Evolutionary conservation across 1,140 invertebrate species (phyloP), one percentile per base, ranked within the genome.

Genomic region (Parasteatoda tepidariorum): DNA sequence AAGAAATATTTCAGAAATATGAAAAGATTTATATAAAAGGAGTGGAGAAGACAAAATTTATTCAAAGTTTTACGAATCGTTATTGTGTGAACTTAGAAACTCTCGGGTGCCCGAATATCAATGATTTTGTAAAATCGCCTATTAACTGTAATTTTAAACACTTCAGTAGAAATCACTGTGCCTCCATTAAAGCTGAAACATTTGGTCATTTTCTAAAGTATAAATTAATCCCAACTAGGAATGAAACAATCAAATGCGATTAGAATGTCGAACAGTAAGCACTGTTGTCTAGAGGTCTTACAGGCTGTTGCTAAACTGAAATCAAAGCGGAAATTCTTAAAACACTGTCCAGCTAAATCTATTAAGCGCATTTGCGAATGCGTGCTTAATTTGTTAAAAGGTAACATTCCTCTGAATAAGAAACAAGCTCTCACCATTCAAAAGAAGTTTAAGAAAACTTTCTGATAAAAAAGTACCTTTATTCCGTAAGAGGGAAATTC

Each of bases 361-460:
- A 74, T 57, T 30, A 57, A 57, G 13, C 18, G 15, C 9, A 22
- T 74, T 28, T 74, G 48, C 22, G 54, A 74, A 59, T n/a, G n/a
- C 22, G n/a, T n/a, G n/a, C n/a, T 70, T 38, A 1, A 70, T 48
- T 54, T 2, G 22, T 24, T 11, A 24, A n/a, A 1, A 70, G 38
- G 38, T 2, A 41, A 70, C 38, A 24, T 70, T 9, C 38, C 13
- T 24, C 28, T 24, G 18, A 70, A 24, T 22, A 59, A 22, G 18
- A 54, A 26, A 41, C 6, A 15, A 22, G 0, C 13, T 26, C 48
- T 13, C 18, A 67, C 6, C 18, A 4, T n/a, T 2, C 3, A 7
- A 13, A 34, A 11, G 15, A 67, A 1, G 9, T 28, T 13, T 13
- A 24, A 13, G 13, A 0, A 28, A 67, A 31, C 15, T n/a, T 9